These are phyloP conservation scores for Arizona elegans DNA, from an alignment of 2,113 vertebrate species.

Conservation along the genomic window DNA sequence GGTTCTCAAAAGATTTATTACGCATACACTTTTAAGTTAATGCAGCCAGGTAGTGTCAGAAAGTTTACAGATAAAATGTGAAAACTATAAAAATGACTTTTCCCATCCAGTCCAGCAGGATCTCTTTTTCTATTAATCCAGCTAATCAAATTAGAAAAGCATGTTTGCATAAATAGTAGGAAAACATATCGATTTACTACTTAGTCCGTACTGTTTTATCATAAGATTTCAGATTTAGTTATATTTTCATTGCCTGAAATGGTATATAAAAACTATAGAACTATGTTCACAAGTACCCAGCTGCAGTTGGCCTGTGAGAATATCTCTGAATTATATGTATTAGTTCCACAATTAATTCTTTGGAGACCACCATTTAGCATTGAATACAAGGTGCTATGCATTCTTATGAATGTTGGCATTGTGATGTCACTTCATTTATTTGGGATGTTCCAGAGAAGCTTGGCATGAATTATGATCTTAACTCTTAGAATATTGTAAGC, in stretches of 20 bases:
- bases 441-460: slow-evolving; percentile 46
- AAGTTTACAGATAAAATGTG: neutral
- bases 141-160: neutral
- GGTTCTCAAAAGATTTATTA: no score
- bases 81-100: no score
- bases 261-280: neutral
- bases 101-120: neutral
- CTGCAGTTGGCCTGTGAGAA: slow-evolving; percentile 15
- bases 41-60: neutral
- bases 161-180: neutral
- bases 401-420: slow-evolving; percentile 54
- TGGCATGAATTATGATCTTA: slow-evolving; percentile 68
- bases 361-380: slow-evolving; percentile 56
- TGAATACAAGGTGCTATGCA: slow-evolving; percentile 48
- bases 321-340: slow-evolving; percentile 39
- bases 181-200: neutral
- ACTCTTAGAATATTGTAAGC: slow-evolving; percentile 77
- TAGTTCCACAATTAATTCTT: slow-evolving; percentile 43
- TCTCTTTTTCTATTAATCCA: neutral
- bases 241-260: neutral
- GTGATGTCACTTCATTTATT: slow-evolving; percentile 68
- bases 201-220: neutral
- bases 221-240: neutral
- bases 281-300: neutral
- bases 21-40: neutral